phyloP scores from a whole-genome alignment of 2,797 vertebrate species.

The Thripadectes ignobilis region DNA sequence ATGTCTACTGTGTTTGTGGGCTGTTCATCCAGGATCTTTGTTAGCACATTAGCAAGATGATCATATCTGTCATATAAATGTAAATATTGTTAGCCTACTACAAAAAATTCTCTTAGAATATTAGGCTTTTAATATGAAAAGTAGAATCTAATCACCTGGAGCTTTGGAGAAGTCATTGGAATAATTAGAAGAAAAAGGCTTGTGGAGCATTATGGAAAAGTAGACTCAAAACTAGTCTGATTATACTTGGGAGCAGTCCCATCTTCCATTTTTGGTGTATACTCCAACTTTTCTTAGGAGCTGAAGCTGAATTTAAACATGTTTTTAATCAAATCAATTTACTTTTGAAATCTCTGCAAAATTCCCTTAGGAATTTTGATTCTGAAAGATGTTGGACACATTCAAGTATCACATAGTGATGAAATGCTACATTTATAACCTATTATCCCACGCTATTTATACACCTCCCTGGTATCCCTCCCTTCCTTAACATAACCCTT shows the following conservation, averaged over 20 bases:
- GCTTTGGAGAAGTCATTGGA: neutral
- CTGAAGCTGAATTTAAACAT: neutral
- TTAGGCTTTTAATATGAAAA: neutral
- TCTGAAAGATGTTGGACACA: neutral
- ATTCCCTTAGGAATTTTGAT: neutral
- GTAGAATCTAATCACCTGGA: neutral
- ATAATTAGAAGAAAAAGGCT: neutral
- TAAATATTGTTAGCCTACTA: neutral
- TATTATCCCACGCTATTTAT: neutral
- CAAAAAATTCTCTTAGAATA: neutral
- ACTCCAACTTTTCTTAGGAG: neutral
- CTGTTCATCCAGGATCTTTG: constrained; percentile 87
- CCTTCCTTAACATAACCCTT: neutral
- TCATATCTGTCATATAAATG: constrained; percentile 84
- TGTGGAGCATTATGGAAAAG: neutral
- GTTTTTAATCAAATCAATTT: neutral
- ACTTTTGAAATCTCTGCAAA: neutral
- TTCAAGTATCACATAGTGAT: neutral
- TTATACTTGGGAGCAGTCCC: neutral
- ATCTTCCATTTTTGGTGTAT: neutral
- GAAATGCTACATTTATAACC: neutral
- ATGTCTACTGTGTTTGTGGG: constrained; percentile 86
- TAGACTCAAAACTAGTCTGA: neutral
- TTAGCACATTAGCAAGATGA: constrained; percentile 85
- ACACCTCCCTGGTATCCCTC: neutral